Evolutionary conservation across 2,888 invertebrate genomes (phyloP), one percentile per base, ranked within the genome.

Genomic region (Nycteola revayana): DNA sequence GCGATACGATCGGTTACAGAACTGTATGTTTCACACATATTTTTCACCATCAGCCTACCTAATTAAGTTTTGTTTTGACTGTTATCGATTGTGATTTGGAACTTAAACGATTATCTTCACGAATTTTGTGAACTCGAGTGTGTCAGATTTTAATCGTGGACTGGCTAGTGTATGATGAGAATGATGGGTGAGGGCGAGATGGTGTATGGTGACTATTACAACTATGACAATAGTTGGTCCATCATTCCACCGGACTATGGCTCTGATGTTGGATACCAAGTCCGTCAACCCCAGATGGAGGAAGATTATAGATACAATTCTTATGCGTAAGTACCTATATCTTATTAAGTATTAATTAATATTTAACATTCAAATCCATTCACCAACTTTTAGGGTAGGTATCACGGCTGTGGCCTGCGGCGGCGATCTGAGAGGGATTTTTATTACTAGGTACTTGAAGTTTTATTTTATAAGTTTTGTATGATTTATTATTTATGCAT

Each of bases 201-300:
- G 79, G 90, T 89, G 58, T 89, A 90, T 41, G 80, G 83, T 39
- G 90, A 90, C 41, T 93, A 92, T 38, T 85, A 84, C 45, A 77
- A 75, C 44, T 92, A 91, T 61, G 94, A 94, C 60, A 90, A 90
- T 58, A 90, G 91, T 62, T 94, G 93, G 93, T 90, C 93, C 39
- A 90, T 92, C 52, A 91, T 93, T 52, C 93, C 93, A 6, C 92
- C 93, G 62, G 94, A 94, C 75, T 94, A 94, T 70, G 90, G 91
- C 23, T 89, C 85, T 44, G 86, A 86, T 71, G 90, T 79, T 3
- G 66, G 57, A 31, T 82, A 77, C 57, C 84, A 81, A 56, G 56
- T 72, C 5, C 65, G 85, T 1, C 84, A 83, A 48, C 75, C 79
- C 32, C 83, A 78, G 39, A 37, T 66, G 2, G 94, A 93, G 25